Evolutionary conservation across 2,888 invertebrate genomes (phyloP), one percentile per base, ranked within the genome.

Genomic region (Cecidostiba fungosa): DNA sequence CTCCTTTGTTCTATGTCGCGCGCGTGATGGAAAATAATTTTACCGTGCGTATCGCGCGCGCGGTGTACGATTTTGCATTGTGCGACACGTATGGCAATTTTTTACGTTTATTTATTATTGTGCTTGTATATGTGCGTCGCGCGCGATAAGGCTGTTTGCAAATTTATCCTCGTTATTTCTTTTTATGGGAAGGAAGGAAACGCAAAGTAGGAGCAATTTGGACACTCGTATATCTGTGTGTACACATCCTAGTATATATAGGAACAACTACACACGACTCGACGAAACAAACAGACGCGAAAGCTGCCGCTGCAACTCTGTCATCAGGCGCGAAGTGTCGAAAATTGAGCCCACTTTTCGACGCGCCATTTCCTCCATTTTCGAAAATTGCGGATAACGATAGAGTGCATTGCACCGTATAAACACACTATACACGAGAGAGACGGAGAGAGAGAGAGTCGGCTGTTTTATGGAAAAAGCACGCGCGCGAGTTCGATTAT

Each of bases 1-100:
- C 72, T 76, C 87, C 88, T 88, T 89, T 88, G 88, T 89, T 88
- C 77, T 23, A 66, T 76, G 80, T 54, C 62, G 23, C 26, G 19
- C 76, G 84, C 82, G 85, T 86, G 87, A 88, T 86, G 85, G 87
- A 74, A 86, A 82, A 73, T 87, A 85, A 79, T 82, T 84, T 82
- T 39, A 23, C 72, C 50, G 43, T 73, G 84, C 81, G 59, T 39
- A 66, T 12, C 79, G 43, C 78, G 29, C 78, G 29, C 12, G 36
- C 77, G 77, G 32, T 6, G 23, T 23, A 23, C 19, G 47, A 69
- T 29, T n/a, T n/a, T 32, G 26, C 43, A 32, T 29, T 19, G 36
- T 70, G 70, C 32, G 36, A 36, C 36, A 36, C 73, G 73, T 26
- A 16, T 23, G 23, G 43, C 36, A 10, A 73, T 23, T 39, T 73